Conservation (phyloP, 2,113 vertebrate species). For the Suncus etruscus region DNA sequence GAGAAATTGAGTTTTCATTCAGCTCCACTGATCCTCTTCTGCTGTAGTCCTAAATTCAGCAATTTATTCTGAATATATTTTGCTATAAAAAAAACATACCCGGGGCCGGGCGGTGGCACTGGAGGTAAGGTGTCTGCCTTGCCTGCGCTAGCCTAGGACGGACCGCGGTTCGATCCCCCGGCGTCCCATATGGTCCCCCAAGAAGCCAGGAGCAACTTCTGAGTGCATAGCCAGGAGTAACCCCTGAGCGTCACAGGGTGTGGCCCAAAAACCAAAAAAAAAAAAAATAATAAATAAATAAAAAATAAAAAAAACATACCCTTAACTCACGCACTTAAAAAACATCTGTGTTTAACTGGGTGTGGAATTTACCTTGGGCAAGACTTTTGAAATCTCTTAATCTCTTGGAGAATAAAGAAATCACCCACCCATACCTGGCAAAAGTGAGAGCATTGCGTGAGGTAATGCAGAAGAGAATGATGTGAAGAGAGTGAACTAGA, state of each 20-base stretch:
- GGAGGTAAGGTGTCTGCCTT: too few species aligned
- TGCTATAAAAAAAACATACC: not conserved
- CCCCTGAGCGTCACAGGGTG: too few species aligned
- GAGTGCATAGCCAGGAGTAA: too few species aligned
- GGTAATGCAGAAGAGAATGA: not conserved
- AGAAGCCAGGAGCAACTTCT: too few species aligned
- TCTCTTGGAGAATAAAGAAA: conserved; percentile 18
- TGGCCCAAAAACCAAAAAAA: too few species aligned
- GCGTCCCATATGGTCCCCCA: too few species aligned
- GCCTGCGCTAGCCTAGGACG: too few species aligned
- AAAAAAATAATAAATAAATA: not conserved
- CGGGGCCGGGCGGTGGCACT: conserved; percentile 46
- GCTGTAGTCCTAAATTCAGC: not conserved
- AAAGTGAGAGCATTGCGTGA: not conserved
- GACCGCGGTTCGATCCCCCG: too few species aligned
- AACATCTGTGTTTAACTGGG: not conserved
- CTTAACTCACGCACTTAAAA: not conserved
- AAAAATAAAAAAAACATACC: not conserved
- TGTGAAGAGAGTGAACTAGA: not conserved
- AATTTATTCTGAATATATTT: not conserved
- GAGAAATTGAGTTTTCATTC: conserved; percentile 4
- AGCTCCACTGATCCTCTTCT: not conserved
- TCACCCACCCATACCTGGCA: not conserved
- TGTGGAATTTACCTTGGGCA: conserved; percentile 6
- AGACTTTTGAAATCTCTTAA: not conserved